Percentiles rank a stretch among this genome's conserved stretches.
phyloP scores from a whole-genome alignment of 1,140 invertebrate species.

The Hirudo medicinalis region DNA sequence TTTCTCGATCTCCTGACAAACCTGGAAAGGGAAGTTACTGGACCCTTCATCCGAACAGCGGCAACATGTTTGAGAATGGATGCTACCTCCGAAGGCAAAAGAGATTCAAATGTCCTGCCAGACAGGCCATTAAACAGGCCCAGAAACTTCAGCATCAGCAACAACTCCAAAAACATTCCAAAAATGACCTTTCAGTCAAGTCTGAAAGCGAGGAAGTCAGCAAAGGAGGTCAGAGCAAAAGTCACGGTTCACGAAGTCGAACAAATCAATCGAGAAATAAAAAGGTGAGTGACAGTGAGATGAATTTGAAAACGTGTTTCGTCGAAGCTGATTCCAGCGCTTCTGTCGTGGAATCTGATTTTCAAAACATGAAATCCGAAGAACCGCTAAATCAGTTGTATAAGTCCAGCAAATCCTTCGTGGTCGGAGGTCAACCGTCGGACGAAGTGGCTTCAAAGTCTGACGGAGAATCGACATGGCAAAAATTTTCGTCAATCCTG shows the following conservation, averaged over 20 bases:
- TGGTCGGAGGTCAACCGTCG: too few species aligned
- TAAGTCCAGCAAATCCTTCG: too few species aligned
- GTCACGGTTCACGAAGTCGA: background rate
- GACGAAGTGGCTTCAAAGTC: too few species aligned
- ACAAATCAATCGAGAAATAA: background rate
- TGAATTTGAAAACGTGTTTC: conserved; percentile 1
- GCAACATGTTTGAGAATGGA: conserved; percentile 99
- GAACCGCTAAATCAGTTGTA: too few species aligned
- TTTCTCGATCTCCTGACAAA: conserved; percentile 90
- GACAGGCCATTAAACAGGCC: conserved; percentile 33
- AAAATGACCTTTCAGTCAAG: background rate
- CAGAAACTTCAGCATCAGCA: conserved; percentile 12
- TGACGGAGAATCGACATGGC: too few species aligned
- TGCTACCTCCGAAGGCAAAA: conserved; percentile 93
- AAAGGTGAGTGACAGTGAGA: conserved; percentile 1
- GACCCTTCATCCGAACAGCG: conserved; percentile 93
- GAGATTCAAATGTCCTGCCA: conserved; percentile 92
- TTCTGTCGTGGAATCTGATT: background rate
- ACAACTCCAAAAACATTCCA: background rate
- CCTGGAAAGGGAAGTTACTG: conserved; percentile 91
- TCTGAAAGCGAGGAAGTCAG: background rate
- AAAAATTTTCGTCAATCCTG: too few species aligned
- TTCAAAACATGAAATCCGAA: background rate
- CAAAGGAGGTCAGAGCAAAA: background rate
- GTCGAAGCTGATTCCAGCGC: conserved; percentile 7